Conservation (phyloP, 2,113 vertebrate species). For the Arothron firmamentum region DNA sequence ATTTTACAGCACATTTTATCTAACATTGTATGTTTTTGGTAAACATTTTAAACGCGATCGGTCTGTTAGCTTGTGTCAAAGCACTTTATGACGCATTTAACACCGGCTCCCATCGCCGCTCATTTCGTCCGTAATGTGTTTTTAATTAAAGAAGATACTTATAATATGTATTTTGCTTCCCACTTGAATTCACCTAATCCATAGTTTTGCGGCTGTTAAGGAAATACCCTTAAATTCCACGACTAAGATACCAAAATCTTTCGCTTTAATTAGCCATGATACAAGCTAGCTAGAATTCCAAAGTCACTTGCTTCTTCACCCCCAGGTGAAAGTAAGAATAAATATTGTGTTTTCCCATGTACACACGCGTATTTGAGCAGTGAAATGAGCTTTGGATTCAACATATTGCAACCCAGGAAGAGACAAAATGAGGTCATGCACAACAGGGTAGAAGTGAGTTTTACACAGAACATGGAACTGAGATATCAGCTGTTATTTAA, state of each 20-base stretch:
- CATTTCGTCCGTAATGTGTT: too few species aligned
- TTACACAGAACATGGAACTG: too few species aligned
- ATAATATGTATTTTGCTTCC: neutral
- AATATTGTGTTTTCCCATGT: neutral
- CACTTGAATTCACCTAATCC: neutral
- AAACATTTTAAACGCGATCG: neutral
- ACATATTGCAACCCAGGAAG: too few species aligned
- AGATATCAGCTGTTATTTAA: neutral
- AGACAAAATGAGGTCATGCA: neutral
- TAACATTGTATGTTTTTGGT: neutral
- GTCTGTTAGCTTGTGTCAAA: neutral
- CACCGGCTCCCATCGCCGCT: too few species aligned
- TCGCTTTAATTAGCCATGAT: neutral
- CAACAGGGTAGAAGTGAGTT: neutral
- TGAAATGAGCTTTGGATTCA: neutral
- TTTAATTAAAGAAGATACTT: neutral
- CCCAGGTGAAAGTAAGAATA: neutral
- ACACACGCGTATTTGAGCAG: neutral
- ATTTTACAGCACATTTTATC: neutral
- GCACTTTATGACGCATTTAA: slow-evolving; percentile 2
- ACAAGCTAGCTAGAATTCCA: neutral
- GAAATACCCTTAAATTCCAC: too few species aligned
- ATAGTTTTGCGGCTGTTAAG: neutral
- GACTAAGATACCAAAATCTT: too few species aligned
- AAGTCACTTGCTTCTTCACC: neutral